phyloP scores from a whole-genome alignment of 2,888 invertebrate species.

The Dinocampus coccinellae region DNA sequence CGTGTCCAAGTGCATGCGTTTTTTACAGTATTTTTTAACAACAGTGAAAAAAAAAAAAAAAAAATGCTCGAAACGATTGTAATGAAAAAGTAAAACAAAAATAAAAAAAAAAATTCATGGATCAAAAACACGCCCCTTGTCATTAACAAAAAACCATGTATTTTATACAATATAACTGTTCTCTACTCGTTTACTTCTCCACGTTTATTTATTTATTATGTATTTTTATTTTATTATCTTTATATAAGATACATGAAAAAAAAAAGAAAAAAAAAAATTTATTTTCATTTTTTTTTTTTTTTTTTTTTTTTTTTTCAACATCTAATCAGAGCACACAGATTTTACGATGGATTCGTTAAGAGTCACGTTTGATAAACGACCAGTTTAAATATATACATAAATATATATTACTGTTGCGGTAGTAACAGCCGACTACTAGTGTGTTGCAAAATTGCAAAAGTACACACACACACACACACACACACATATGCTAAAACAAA shows the following conservation, averaged over 20 bases:
- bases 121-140: constrained; percentile 52
- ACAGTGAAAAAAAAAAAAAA: neutral
- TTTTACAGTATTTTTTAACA: neutral
- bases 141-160: constrained; percentile 50
- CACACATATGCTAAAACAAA: no score
- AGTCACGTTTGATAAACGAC: neutral
- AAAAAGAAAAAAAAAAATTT: no score
- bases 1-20: neutral
- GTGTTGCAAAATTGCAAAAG: no score
- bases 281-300: no score
- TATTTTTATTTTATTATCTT: neutral
- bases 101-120: neutral
- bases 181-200: neutral
- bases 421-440: no score
- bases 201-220: neutral
- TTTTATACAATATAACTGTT: constrained; percentile 43
- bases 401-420: neutral
- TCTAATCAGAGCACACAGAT: neutral
- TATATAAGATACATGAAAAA: neutral
- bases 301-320: neutral
- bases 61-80: neutral
- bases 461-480: no score
- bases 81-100: neutral
- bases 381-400: neutral
- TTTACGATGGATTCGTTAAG: constrained; percentile 19